Evolutionary conservation across 2,797 vertebrate species (phyloP), one percentile per base, ranked within the genome.

Genomic region (Moxostoma hubbsi): DNA sequence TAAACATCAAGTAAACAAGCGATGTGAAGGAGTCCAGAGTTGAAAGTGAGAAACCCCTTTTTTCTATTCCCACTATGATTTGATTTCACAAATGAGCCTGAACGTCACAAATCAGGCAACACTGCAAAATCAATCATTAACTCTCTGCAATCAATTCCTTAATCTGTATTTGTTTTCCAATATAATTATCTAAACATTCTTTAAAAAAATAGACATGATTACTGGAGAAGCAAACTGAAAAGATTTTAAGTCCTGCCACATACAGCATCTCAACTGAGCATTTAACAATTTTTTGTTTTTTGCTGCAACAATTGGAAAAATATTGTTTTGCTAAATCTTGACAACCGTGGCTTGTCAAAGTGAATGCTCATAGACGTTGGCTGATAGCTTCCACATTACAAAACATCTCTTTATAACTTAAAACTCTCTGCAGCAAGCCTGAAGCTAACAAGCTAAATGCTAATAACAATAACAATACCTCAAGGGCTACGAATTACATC

Each of bases 331-430:
- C 64, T 71, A 12, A 78, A 57, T 64, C 24, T 18, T 62, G 15
- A 73, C 16, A 78, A 68, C 69, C 65, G 16, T 79, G 77, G 75
- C 76, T 58, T 79, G 67, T 79, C 70, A 69, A 73, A 81, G 53
- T 64, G 78, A 75, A 82, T 70, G 74, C 24, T 69, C 51, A 70
- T 24, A 81, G 75, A 83, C 46, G 6, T 70, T 43, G 9, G 9
- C 75, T 81, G 84, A 80, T 82, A 75, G 72, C 63, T 82, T 82
- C 64, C 81, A 84, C 71, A 75, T 81, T 79, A 75, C 53, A 55
- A 79, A 66, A 61, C 18, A 46, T 47, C 46, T 63, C 72, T 76
- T 63, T 58, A 67, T 18, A 46, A 51, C 64, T 12, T 36, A 62
- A 45, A 68, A 47, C 68, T 63, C 46, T 65, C 74, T 55, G 45